Evolutionary conservation across 2,888 invertebrate species (phyloP).

Genomic region (Pristionchus mayeri): DNA sequence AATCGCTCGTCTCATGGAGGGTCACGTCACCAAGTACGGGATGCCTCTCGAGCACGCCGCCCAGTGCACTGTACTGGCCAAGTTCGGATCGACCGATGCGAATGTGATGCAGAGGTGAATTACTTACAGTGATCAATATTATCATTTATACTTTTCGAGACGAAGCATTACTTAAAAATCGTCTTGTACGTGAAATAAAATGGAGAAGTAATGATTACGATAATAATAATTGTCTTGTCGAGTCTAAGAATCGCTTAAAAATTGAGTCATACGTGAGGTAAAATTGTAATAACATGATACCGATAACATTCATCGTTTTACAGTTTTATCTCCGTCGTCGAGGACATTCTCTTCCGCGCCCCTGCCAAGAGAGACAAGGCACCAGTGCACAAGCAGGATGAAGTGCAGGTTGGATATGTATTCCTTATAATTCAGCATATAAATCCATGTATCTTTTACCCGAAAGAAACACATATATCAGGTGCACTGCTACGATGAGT

Average conservation of each 20-base stretch:
- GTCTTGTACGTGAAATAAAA: no score
- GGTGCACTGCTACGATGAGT: conserved; percentile 76
- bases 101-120: conserved; percentile 87
- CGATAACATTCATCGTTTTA: no score
- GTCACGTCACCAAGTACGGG: conserved; percentile 91
- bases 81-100: conserved; percentile 90
- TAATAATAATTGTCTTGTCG: no score
- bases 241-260: no score
- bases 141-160: no score
- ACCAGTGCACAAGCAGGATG: conserved; percentile 46
- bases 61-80: conserved; percentile 94
- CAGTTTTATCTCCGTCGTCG: conserved; percentile 81
- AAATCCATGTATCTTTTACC: no score
- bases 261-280: no score
- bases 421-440: not conserved
- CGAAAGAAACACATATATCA: conserved; percentile 53
- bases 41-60: conserved; percentile 96
- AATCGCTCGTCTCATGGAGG: conserved; percentile 67
- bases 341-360: conserved; percentile 91
- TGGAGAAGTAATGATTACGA: no score
- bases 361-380: conserved; percentile 81
- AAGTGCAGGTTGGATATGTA: conserved; percentile 41
- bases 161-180: no score
- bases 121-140: no score
- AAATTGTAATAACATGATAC: no score